Conservation (phyloP, 1,140 invertebrate genomes). For the Pemphigus obesinymphae region DNA sequence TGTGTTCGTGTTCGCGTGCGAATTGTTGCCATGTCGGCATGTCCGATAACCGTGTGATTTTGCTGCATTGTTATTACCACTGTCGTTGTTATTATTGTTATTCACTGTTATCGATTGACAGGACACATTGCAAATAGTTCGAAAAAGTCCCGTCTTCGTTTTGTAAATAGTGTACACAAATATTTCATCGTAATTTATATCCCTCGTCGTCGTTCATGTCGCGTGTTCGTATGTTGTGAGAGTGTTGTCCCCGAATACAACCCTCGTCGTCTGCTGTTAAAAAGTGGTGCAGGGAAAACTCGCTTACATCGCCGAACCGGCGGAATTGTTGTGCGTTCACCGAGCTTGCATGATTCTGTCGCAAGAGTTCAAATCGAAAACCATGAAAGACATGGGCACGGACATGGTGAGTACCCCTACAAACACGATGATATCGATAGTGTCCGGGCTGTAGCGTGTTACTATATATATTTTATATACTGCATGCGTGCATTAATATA, state of each 20-base stretch:
- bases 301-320: background rate
- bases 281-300: too few relatives aligned
- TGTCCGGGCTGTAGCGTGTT: too few relatives aligned
- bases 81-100: background rate
- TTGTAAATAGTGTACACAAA: constrained; percentile 15
- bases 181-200: background rate
- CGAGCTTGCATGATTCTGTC: background rate
- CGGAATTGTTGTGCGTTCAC: too few relatives aligned
- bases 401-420: constrained; percentile 39
- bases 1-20: constrained; percentile 33
- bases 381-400: constrained; percentile 34
- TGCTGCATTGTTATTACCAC: background rate
- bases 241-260: background rate
- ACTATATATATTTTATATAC: too few relatives aligned
- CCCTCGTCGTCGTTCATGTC: background rate
- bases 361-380: background rate
- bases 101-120: background rate
- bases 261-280: background rate
- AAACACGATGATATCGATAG: too few relatives aligned
- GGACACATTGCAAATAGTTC: background rate
- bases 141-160: background rate
- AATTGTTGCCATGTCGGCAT: background rate
- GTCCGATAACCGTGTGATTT: background rate
- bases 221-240: background rate
- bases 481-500: background rate